These are phyloP conservation scores for Ophion ellenae DNA, from an alignment of 2,888 invertebrate species.

Conservation along the genomic window DNA sequence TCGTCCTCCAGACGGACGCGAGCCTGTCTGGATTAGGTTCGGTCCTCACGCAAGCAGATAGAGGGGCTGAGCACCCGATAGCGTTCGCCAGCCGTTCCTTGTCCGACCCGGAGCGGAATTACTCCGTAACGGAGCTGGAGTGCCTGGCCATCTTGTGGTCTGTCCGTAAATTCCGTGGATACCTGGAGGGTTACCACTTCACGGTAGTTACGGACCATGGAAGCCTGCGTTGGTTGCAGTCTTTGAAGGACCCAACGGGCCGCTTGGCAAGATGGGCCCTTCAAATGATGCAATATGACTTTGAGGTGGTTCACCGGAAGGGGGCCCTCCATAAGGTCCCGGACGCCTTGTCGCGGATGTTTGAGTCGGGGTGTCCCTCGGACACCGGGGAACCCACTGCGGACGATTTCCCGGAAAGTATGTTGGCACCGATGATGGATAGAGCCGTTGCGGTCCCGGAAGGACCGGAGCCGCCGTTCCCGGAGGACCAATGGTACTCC, in stretches of 20 bases:
- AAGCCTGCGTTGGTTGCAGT: constrained; percentile 45
- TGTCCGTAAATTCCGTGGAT: constrained; percentile 41
- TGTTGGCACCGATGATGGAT: too few species aligned
- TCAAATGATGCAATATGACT: not conserved
- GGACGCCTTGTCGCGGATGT: not conserved
- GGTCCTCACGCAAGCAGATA: constrained; percentile 47
- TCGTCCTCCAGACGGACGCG: constrained; percentile 67
- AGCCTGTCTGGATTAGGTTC: constrained; percentile 58
- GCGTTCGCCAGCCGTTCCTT: constrained; percentile 61
- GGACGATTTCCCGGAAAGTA: too few species aligned
- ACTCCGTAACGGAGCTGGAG: constrained; percentile 63
- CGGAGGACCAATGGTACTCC: constrained; percentile 27
- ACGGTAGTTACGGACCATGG: constrained; percentile 70
- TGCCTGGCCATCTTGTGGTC: constrained; percentile 65
- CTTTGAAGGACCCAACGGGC: constrained; percentile 22
- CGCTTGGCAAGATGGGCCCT: constrained; percentile 32
- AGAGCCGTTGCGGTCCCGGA: not conserved
- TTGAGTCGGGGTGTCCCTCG: too few species aligned
- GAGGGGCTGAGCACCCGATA: constrained; percentile 52
- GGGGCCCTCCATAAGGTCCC: not conserved
- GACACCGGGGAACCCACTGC: too few species aligned
- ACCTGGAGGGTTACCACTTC: constrained; percentile 59
- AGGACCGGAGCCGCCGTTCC: constrained; percentile 61
- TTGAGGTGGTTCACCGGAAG: not conserved
- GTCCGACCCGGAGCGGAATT: constrained; percentile 54